phyloP scores from a whole-genome alignment of 2,888 invertebrate species.

The Agelastica alni region DNA sequence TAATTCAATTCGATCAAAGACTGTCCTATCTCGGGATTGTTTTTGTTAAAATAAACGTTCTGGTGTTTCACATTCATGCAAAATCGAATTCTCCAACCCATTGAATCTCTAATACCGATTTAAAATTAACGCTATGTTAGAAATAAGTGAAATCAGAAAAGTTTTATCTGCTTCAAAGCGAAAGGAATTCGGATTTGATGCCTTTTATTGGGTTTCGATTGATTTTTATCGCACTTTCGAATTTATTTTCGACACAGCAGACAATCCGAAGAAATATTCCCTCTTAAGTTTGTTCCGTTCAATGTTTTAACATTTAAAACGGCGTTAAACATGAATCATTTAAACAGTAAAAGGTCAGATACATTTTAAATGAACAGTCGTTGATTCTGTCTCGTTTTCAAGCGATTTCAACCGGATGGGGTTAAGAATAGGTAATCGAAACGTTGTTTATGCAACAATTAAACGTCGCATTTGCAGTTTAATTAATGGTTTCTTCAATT shows the following conservation, averaged over 20 bases:
- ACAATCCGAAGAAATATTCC: constrained; percentile 3
- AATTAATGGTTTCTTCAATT: no score
- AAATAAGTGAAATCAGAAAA: constrained; percentile 30
- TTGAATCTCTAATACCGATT: constrained; percentile 21
- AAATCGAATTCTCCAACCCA: constrained; percentile 31
- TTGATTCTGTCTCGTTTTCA: no score
- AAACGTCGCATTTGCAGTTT: no score
- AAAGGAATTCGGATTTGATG: constrained; percentile 28
- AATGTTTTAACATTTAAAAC: constrained; percentile 8
- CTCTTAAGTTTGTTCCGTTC: constrained; percentile 7
- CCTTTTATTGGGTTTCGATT: constrained; percentile 29
- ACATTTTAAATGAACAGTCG: no score
- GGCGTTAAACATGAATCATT: neutral
- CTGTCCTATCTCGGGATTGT: constrained; percentile 22
- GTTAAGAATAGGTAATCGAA: no score
- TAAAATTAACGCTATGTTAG: constrained; percentile 34
- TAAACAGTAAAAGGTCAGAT: no score
- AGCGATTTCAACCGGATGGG: no score
- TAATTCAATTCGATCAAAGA: neutral
- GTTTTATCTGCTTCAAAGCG: constrained; percentile 27
- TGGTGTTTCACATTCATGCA: constrained; percentile 32
- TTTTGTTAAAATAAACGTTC: constrained; percentile 37
- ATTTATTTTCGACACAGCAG: constrained; percentile 20
- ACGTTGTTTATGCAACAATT: no score
- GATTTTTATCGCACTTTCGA: constrained; percentile 30